Evolutionary conservation across 2,888 invertebrate species (phyloP).

Genomic region (Scrobipalpa atriplicella): DNA sequence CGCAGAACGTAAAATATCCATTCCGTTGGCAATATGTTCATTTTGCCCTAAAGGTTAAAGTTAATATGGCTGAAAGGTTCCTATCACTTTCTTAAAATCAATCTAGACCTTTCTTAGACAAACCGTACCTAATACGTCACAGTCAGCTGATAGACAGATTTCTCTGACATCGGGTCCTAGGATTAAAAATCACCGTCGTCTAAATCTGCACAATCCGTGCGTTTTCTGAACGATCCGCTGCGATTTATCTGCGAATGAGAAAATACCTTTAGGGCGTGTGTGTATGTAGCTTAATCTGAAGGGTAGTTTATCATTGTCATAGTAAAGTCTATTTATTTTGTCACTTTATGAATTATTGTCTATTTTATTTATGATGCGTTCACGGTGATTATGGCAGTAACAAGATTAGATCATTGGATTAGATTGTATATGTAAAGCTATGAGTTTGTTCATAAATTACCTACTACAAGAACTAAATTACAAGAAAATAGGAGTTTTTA

Average conservation of each 20-base stretch:
- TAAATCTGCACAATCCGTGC: background rate
- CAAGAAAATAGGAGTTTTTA: too few relatives aligned
- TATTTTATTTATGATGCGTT: background rate
- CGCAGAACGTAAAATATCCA: too few relatives aligned
- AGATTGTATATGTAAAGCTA: too few relatives aligned
- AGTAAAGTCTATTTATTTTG: background rate
- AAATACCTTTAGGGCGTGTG: constrained; percentile 1
- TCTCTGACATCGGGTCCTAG: constrained; percentile 2
- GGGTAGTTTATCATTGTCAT: background rate
- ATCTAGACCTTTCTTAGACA: background rate
- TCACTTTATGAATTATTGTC: background rate
- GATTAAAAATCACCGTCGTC: constrained; percentile 6
- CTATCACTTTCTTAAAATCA: background rate
- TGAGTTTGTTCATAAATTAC: too few relatives aligned
- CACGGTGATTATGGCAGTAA: too few relatives aligned
- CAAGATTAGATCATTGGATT: too few relatives aligned
- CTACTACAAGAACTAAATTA: too few relatives aligned
- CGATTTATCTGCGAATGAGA: background rate
- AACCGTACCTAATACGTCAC: background rate
- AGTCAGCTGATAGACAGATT: constrained; percentile 1
- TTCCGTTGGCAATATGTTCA: too few relatives aligned
- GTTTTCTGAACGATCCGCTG: background rate
- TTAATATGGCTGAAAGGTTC: too few relatives aligned
- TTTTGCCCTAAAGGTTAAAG: too few relatives aligned
- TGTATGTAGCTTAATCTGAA: background rate